Conservation (phyloP, 2,888 invertebrate species). For the Plebejus argus region DNA sequence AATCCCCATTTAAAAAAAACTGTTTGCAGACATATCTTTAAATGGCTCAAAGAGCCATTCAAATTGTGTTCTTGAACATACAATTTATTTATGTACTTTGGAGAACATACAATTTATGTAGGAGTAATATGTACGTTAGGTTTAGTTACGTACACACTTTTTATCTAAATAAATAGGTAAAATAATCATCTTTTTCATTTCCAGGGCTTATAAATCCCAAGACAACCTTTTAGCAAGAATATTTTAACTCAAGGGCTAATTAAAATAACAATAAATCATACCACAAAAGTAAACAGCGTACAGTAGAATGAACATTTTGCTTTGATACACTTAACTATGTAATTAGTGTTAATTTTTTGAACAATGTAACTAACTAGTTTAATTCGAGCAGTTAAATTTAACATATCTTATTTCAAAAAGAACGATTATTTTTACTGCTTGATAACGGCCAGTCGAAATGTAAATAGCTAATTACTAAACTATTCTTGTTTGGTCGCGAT, state of each 20-base stretch:
- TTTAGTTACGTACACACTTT: too few relatives aligned
- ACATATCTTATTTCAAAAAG: constrained; percentile 12
- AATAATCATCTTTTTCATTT: too few relatives aligned
- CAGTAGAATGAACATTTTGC: background rate
- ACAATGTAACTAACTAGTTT: constrained; percentile 3
- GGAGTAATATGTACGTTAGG: too few relatives aligned
- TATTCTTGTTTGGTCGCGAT: background rate
- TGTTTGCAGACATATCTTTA: too few relatives aligned
- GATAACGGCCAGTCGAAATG: background rate
- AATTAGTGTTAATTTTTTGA: constrained; percentile 3
- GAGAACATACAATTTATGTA: too few relatives aligned
- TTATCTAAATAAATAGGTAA: too few relatives aligned
- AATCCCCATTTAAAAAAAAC: too few relatives aligned
- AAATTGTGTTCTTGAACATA: too few relatives aligned
- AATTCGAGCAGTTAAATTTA: background rate
- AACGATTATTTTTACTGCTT: constrained; percentile 1
- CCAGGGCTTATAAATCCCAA: too few relatives aligned
- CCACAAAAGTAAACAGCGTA: background rate
- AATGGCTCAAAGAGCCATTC: too few relatives aligned
- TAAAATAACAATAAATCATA: background rate
- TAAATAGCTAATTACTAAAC: constrained; percentile 7
- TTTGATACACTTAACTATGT: background rate
- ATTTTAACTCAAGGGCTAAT: background rate
- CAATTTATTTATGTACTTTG: too few relatives aligned
- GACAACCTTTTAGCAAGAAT: too few relatives aligned